A percentile compares a stretch with the other conserved stretches of the same genome.
Evolutionary conservation across 2,888 invertebrate genomes (phyloP).

Genomic region (Andrena chrysosceles): DNA sequence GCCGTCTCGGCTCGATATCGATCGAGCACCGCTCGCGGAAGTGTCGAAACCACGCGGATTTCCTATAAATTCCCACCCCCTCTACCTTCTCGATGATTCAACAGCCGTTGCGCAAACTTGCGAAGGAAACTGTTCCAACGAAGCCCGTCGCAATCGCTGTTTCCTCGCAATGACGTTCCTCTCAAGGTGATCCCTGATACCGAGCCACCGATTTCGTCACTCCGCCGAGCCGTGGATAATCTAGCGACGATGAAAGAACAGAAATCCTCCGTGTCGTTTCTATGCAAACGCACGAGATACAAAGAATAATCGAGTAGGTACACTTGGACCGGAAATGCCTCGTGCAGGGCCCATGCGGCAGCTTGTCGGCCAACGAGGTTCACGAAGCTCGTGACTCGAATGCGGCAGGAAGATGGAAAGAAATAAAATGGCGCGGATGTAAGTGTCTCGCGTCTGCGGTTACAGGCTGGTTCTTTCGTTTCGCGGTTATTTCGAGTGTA

Average conservation of each 20-base stretch:
- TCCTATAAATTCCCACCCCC: conserved; percentile 45
- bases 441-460: conserved; percentile 6
- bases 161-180: conserved; percentile 9
- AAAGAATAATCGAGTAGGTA: no score
- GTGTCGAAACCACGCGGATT: conserved; percentile 65
- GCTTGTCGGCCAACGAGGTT: background rate
- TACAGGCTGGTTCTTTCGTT: conserved; percentile 10
- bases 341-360: background rate
- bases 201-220: conserved; percentile 19
- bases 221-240: background rate
- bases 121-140: conserved; percentile 28
- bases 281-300: no score
- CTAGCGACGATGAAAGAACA: background rate
- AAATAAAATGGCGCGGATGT: background rate
- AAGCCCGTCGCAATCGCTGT: conserved; percentile 8
- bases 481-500: conserved; percentile 17
- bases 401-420: no score
- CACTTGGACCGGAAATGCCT: background rate
- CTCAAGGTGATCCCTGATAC: conserved; percentile 32
- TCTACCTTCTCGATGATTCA: conserved; percentile 54
- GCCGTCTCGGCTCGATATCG: conserved; percentile 52
- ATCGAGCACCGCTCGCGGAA: conserved; percentile 27
- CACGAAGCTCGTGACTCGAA: background rate
- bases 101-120: conserved; percentile 24
- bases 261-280: background rate